Base-by-base conservation (phyloP, 2,113 vertebrate genomes). In the Mormyrus iriodes region DNA sequence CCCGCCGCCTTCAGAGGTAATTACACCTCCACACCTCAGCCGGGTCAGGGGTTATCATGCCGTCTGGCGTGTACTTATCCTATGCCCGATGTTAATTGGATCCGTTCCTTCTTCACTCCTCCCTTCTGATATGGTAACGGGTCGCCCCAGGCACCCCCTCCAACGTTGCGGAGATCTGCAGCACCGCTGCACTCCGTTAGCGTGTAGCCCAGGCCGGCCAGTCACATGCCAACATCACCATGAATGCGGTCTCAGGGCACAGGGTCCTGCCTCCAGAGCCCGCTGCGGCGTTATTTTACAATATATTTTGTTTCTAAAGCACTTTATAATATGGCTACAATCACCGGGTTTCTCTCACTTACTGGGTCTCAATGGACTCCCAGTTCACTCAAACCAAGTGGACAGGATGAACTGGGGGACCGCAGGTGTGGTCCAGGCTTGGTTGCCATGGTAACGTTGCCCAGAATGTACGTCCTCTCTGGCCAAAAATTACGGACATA, bases 51-150 rank as follows among this genome's bases (percentile, higher is more conserved):
- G 42, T 86, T 39, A 82, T 89, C 88, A 9, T 19, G 52, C 85
- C 44, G 46, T 52, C 83, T 52, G 84, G 49, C 88, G 90, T 51
- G 55, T 44, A 51, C 84, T 91, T 93, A 94, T 94, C 93, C 93
- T 88, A 88, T 90, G 89, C 90, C 93, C 88, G 79, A 94, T 94
- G 93, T 94, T 94, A 94, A 95, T 95, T 93, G 92, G 89, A 92
- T 91, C 69, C 48, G 21, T 89, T 90, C 93, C 93, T 65, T 90
- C 89, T 90, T 89, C 69, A 21, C 65, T 17, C 48, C 88, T 10
- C 31, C 48, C 46, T 79, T 48, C n/a, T 35, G 27, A 21, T 65
- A 12, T 17, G 44, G 19, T 73, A 52, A 48, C 61, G 58, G 39
- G 39, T 73, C 83, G 49, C 83, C 44, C 82, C 24, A 88, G 92